Percentiles rank a stretch among this genome's conserved stretches.
Evolutionary conservation across 2,797 vertebrate species (phyloP).

Genomic region (Kryptopterus vitreolus): DNA sequence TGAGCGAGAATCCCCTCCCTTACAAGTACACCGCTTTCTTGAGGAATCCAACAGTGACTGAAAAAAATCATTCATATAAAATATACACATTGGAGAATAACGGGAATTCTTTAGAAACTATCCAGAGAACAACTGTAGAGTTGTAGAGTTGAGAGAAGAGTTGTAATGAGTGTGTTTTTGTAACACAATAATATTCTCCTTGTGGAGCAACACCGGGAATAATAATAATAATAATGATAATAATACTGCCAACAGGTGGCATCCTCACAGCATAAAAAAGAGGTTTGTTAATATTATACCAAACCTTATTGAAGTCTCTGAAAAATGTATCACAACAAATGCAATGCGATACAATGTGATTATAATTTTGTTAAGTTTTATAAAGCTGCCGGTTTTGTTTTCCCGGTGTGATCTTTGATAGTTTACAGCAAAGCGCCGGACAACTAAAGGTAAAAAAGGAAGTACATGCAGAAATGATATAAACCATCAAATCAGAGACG

Average conservation of each 20-base stretch:
- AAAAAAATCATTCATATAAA: not conserved
- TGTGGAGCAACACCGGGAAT: not conserved
- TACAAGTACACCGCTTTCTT: conserved; percentile 3
- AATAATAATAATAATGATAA: no score
- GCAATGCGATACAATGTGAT: not conserved
- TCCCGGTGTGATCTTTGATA: not conserved
- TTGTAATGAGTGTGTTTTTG: no score
- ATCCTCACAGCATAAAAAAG: not conserved
- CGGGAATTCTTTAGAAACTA: not conserved
- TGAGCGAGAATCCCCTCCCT: not conserved
- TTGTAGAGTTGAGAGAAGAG: no score
- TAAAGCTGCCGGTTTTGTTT: not conserved
- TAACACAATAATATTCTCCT: no score
- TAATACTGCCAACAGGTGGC: conserved; percentile 33
- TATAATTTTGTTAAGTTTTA: not conserved
- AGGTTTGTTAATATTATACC: not conserved
- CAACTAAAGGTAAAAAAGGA: not conserved
- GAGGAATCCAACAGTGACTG: not conserved
- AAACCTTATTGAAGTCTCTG: not conserved
- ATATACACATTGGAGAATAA: not conserved
- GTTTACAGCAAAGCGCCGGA: not conserved
- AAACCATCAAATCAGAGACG: not conserved
- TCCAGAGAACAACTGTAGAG: not conserved
- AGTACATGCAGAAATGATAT: conserved; percentile 7
- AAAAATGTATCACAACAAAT: not conserved